A percentile compares a stretch with the other conserved stretches of the same genome.
Evolutionary conservation across 2,113 vertebrate genomes (phyloP).

Genomic region (Cairina moschata): DNA sequence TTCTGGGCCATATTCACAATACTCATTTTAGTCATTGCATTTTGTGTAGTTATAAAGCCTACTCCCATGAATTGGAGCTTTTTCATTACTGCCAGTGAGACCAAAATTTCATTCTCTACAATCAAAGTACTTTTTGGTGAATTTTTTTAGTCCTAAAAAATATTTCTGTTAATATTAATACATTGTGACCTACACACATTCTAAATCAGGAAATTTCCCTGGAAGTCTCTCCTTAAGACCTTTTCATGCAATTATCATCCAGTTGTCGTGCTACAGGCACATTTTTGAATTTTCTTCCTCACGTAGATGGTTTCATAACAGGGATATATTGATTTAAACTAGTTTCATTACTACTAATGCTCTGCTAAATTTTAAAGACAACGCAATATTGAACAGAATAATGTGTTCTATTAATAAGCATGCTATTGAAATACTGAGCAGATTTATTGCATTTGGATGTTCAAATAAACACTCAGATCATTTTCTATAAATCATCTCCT

Average conservation of each 20-base stretch:
- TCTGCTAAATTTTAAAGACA: conserved; percentile 83
- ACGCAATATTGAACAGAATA: conserved; percentile 80
- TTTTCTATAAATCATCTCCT: conserved; percentile 74
- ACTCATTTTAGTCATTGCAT: conserved; percentile 1
- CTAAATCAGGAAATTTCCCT: conserved; percentile 7
- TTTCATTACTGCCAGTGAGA: background rate
- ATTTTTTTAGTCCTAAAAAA: background rate
- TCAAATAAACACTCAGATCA: conserved; percentile 76
- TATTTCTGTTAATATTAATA: conserved; percentile 25
- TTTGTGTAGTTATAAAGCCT: conserved; percentile 2
- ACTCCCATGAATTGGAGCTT: background rate
- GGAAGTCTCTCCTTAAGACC: conserved; percentile 14
- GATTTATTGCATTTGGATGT: conserved; percentile 78
- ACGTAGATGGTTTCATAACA: conserved; percentile 66
- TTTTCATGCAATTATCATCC: conserved; percentile 12
- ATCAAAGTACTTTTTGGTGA: background rate
- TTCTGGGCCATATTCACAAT: conserved; percentile 39
- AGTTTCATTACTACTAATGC: conserved; percentile 78
- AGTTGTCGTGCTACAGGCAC: conserved; percentile 10
- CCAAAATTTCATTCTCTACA: conserved; percentile 20
- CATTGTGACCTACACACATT: background rate
- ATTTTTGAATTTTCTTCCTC: conserved; percentile 57
- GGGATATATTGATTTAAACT: conserved; percentile 76
- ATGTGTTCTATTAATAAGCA: conserved; percentile 79
- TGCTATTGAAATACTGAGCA: conserved; percentile 74